phyloP scores from a whole-genome alignment of 1,140 invertebrate species.

The Drosophila tropicalis region DNA sequence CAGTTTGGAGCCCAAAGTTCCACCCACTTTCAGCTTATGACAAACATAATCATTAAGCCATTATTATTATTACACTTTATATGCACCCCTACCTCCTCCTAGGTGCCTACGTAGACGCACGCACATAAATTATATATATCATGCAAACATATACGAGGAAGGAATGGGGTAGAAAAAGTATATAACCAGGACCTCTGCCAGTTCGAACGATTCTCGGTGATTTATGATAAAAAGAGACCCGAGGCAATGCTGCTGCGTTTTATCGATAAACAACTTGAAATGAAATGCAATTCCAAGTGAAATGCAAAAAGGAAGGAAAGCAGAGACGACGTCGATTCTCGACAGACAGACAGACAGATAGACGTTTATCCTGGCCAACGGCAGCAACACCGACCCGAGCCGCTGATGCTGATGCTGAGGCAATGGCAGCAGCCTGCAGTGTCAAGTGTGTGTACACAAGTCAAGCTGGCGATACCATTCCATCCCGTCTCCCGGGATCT shows the following conservation, averaged over 20 bases:
- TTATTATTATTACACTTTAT: conserved; percentile 75
- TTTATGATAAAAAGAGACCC: conserved; percentile 50
- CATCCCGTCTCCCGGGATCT: not conserved
- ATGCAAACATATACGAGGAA: conserved; percentile 25
- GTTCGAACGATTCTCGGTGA: conserved; percentile 54
- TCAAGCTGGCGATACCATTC: conserved; percentile 12
- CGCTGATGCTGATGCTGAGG: not conserved
- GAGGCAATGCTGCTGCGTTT: conserved; percentile 37
- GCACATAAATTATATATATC: conserved; percentile 64
- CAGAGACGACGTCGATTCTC: conserved; percentile 17
- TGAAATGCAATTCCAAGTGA: conserved; percentile 69
- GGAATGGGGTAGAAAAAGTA: not conserved
- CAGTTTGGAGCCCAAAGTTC: conserved; percentile 3
- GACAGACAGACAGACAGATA: conserved; percentile 45
- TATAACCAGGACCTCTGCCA: conserved; percentile 29
- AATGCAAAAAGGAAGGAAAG: conserved; percentile 44
- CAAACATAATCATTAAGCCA: conserved; percentile 73
- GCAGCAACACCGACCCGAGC: not conserved
- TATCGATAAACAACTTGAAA: conserved; percentile 76
- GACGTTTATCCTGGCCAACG: conserved; percentile 46
- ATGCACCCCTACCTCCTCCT: not conserved
- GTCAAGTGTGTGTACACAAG: conserved; percentile 47
- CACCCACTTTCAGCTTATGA: conserved; percentile 50
- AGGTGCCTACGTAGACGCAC: conserved; percentile 22
- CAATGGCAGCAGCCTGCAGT: conserved; percentile 21